A percentile compares a stretch with the other conserved stretches of the same genome.
Evolutionary conservation across 2,888 invertebrate genomes (phyloP).

Genomic region (Serripes groenlandicus): DNA sequence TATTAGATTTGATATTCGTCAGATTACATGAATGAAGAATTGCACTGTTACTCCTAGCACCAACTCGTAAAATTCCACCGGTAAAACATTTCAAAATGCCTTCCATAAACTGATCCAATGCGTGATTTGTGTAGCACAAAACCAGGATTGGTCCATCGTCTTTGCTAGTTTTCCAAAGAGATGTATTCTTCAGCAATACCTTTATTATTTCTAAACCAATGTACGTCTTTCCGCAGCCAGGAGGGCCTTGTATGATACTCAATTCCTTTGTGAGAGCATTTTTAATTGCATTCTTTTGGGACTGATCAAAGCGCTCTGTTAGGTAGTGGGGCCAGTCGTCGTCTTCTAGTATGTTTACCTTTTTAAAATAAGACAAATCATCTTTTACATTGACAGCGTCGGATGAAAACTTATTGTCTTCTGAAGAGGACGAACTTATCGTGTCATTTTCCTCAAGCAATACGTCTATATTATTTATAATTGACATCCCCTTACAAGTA

Average conservation of each 20-base stretch:
- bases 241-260: conserved; percentile 89
- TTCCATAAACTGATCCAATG: conserved; percentile 84
- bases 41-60: conserved; percentile 77
- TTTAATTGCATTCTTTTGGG: conserved; percentile 80
- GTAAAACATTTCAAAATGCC: conserved; percentile 73
- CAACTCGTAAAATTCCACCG: conserved; percentile 80
- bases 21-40: conserved; percentile 68
- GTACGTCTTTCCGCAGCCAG: conserved; percentile 95
- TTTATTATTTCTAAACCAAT: conserved; percentile 91
- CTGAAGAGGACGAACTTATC: too few relatives aligned
- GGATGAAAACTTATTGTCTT: too few relatives aligned
- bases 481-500: too few relatives aligned
- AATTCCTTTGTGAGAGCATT: conserved; percentile 81
- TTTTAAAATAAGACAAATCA: neutral
- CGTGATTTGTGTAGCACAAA: conserved; percentile 85
- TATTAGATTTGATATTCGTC: conserved; percentile 31
- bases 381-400: too few relatives aligned
- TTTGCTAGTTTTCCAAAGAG: conserved; percentile 82
- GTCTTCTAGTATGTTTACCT: neutral
- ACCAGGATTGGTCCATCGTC: conserved; percentile 77
- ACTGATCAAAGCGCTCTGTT: conserved; percentile 73
- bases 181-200: conserved; percentile 88
- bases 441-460: too few relatives aligned
- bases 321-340: too few relatives aligned
- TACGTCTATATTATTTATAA: too few relatives aligned